Percentiles rank a stretch among this genome's conserved stretches.
Conservation (phyloP, 2,888 invertebrate genomes). For the Coelinius sp. region DNA sequence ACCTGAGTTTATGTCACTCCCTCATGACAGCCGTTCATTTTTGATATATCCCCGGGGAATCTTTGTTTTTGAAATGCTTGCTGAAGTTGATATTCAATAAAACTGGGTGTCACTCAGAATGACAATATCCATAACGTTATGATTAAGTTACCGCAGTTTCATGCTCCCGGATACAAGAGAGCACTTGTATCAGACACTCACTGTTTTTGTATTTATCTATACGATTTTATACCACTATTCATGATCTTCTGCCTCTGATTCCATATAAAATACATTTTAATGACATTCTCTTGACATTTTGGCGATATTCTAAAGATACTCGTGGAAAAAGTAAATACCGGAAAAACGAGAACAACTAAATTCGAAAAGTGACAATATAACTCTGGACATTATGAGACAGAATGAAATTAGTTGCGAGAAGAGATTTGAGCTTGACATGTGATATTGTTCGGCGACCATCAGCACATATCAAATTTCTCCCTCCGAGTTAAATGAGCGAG, state of each 20-base stretch:
- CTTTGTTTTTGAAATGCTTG: neutral
- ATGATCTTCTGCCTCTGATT: neutral
- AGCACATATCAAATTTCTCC: constrained; percentile 1
- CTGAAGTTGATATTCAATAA: neutral
- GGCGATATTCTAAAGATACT: neutral
- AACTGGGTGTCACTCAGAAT: neutral
- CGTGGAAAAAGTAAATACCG: neutral
- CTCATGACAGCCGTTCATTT: neutral
- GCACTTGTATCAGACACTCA: neutral
- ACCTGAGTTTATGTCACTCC: neutral
- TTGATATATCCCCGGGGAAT: neutral
- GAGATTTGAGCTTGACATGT: neutral
- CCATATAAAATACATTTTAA: neutral
- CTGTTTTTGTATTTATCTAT: neutral
- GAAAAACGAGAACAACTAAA: neutral
- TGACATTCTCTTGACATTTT: neutral
- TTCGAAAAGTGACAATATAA: neutral
- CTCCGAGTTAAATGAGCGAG: neutral
- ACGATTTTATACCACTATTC: neutral
- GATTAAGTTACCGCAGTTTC: neutral
- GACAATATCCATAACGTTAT: neutral
- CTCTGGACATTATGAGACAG: neutral
- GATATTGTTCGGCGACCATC: neutral
- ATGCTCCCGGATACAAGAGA: neutral
- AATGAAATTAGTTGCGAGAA: neutral